These are phyloP conservation scores for Chaunax sp. DNA, from an alignment of 2,797 vertebrate genomes.

Conservation along the genomic window DNA sequence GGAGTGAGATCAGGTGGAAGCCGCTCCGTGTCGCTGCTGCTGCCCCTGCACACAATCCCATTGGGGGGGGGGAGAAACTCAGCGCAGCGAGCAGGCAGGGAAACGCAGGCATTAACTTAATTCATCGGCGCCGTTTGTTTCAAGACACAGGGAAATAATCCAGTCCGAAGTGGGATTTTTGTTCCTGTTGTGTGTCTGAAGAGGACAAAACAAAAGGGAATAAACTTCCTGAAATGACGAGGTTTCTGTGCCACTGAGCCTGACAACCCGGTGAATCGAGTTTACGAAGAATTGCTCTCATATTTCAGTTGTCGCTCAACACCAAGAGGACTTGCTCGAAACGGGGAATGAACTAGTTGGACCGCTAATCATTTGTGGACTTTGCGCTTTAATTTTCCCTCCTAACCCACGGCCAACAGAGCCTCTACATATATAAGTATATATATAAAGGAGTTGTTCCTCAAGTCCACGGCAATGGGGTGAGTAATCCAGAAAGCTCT, in stretches of 20 bases:
- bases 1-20: constrained; percentile 74
- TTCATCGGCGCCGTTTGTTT: constrained; percentile 29
- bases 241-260: constrained; percentile 44
- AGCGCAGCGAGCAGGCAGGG: constrained; percentile 35
- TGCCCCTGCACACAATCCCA: constrained; percentile 60
- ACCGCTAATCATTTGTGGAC: constrained; percentile 69
- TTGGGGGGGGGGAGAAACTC: constrained; percentile 61
- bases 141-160: constrained; percentile 10
- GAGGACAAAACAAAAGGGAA: constrained; percentile 4
- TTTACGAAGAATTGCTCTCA: constrained; percentile 74
- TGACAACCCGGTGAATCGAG: constrained; percentile 73
- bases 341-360: constrained; percentile 67
- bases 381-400: constrained; percentile 45
- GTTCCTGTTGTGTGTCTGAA: not conserved
- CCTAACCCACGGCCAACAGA: constrained; percentile 1
- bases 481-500: constrained; percentile 72
- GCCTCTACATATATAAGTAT: not conserved
- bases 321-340: constrained; percentile 55
- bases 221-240: constrained; percentile 68
- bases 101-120: constrained; percentile 65
- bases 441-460: constrained; percentile 62
- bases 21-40: constrained; percentile 84
- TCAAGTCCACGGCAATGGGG: constrained; percentile 82
- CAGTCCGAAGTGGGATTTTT: constrained; percentile 12
- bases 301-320: constrained; percentile 72